phyloP scores from a whole-genome alignment of 1,140 invertebrate genomes.

The Hydropsyche tenuis region DNA sequence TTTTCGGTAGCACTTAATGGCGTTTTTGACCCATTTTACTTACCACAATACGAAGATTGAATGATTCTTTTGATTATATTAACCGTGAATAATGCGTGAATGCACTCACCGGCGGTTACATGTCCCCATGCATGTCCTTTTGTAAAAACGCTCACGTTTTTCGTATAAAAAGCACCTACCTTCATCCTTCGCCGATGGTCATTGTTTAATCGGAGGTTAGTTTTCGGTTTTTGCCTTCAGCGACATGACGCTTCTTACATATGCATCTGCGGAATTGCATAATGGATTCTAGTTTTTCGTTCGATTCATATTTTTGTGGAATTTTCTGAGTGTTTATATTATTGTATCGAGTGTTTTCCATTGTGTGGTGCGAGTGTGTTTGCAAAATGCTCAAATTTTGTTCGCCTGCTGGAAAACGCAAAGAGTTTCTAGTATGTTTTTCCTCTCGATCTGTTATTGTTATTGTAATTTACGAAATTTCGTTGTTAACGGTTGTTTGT shows the following conservation, averaged over 20 bases:
- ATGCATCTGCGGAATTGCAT: constrained; percentile 9
- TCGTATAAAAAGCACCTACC: constrained; percentile 8
- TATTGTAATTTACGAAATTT: too few species aligned
- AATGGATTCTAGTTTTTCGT: not conserved
- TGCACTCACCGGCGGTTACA: constrained; percentile 7
- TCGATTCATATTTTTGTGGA: not conserved
- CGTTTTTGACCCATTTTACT: too few species aligned
- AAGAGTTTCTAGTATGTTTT: constrained; percentile 62
- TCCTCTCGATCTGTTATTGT: too few species aligned
- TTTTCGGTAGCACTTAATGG: too few species aligned
- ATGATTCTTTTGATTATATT: too few species aligned
- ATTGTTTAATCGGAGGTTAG: constrained; percentile 31
- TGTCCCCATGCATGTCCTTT: constrained; percentile 13
- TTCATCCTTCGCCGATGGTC: constrained; percentile 23
- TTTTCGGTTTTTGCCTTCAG: not conserved
- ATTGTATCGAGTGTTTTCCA: not conserved
- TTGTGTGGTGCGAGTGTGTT: not conserved
- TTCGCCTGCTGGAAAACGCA: constrained; percentile 67
- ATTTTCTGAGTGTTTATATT: not conserved
- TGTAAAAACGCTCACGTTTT: constrained; percentile 35
- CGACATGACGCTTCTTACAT: constrained; percentile 14
- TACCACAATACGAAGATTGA: too few species aligned
- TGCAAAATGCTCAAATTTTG: constrained; percentile 72
- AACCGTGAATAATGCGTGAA: constrained; percentile 26
- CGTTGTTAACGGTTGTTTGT: too few species aligned